Evolutionary conservation across 1,140 invertebrate genomes (phyloP).

Genomic region (Harlomillsia oculata): DNA sequence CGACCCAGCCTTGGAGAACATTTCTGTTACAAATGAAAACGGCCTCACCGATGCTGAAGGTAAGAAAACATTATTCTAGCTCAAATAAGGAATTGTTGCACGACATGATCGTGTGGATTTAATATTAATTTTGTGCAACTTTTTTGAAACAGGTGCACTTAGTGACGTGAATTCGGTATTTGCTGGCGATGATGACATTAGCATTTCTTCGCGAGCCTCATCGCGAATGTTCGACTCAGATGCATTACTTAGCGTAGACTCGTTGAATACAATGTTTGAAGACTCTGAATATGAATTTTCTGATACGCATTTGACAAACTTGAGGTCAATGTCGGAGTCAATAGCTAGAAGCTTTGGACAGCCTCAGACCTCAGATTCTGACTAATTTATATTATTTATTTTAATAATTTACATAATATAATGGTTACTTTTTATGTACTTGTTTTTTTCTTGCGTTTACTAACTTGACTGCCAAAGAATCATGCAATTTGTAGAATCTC

Average conservation of each 20-base stretch:
- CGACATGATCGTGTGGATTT: slow-evolving; percentile 1
- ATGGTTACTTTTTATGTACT: no score
- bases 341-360: slow-evolving; percentile 47
- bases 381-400: slow-evolving; percentile 9
- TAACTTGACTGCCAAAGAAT: slow-evolving; percentile 17
- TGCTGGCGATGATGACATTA: slow-evolving; percentile 61
- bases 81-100: background rate
- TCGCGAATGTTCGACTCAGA: slow-evolving; percentile 65
- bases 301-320: slow-evolving; percentile 63
- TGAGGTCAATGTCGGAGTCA: slow-evolving; percentile 60
- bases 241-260: slow-evolving; percentile 63
- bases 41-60: slow-evolving; percentile 76
- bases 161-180: slow-evolving; percentile 78
- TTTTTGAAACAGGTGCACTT: slow-evolving; percentile 48
- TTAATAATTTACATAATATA: no score
- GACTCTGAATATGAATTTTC: slow-evolving; percentile 69
- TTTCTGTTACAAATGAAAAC: slow-evolving; percentile 70
- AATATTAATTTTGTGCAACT: slow-evolving; percentile 9
- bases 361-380: slow-evolving; percentile 31
- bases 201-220: slow-evolving; percentile 64
- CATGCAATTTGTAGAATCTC: slow-evolving; percentile 22
- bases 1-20: slow-evolving; percentile 69
- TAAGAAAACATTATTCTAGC: slow-evolving; percentile 28
- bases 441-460: background rate
- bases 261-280: slow-evolving; percentile 62